phyloP scores from a whole-genome alignment of 2,888 invertebrate genomes.

The Iphiclides podalirius region DNA sequence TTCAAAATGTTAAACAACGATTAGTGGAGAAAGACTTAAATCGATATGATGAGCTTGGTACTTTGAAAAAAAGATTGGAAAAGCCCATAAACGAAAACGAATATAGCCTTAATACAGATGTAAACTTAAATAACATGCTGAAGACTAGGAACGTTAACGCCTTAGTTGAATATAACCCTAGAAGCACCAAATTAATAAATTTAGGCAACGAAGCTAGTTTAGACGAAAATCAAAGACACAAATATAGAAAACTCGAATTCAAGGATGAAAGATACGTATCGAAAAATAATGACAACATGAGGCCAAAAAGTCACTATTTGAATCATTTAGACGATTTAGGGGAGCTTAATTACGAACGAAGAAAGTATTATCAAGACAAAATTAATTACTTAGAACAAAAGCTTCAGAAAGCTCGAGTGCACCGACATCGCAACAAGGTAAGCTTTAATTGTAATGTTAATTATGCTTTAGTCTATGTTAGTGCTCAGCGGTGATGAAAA shows the following conservation, averaged over 20 bases:
- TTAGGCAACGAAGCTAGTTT: not conserved
- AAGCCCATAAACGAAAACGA: constrained; percentile 19
- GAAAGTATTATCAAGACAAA: constrained; percentile 57
- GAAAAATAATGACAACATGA: constrained; percentile 14
- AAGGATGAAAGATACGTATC: constrained; percentile 10
- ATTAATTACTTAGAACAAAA: constrained; percentile 49
- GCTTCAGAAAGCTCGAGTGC: constrained; percentile 33
- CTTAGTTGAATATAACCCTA: constrained; percentile 8
- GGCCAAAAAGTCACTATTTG: constrained; percentile 21
- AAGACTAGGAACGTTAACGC: constrained; percentile 14
- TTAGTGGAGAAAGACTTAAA: constrained; percentile 12
- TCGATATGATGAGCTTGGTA: constrained; percentile 6
- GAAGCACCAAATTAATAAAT: not conserved
- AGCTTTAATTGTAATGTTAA: constrained; percentile 22
- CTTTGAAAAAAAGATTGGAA: constrained; percentile 15
- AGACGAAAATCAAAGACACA: constrained; percentile 5
- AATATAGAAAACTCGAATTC: constrained; percentile 5
- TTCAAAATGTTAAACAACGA: constrained; percentile 3
- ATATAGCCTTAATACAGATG: constrained; percentile 1
- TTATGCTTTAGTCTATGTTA: too few relatives aligned
- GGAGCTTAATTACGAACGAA: constrained; percentile 47
- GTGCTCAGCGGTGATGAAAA: too few relatives aligned
- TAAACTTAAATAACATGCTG: constrained; percentile 7
- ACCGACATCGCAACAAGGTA: constrained; percentile 28
- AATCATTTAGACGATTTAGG: constrained; percentile 26